phyloP scores from a whole-genome alignment of 2,113 vertebrate genomes.

The Datnioides undecimradiatus region DNA sequence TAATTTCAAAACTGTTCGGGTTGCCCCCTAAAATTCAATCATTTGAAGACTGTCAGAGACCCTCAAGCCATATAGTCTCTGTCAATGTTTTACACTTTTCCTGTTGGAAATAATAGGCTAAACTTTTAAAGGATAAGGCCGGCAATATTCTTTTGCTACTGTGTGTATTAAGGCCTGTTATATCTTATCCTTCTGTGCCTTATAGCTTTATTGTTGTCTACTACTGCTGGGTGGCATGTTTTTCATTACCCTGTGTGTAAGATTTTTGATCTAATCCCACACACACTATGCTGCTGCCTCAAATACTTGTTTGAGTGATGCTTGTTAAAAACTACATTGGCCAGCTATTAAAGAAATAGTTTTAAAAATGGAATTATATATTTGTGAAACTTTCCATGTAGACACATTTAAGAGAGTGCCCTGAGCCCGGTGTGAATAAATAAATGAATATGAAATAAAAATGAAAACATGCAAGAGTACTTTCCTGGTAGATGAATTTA shows the following conservation, averaged over 20 bases:
- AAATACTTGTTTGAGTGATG: too few relatives aligned
- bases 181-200: background rate
- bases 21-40: constrained; percentile 60
- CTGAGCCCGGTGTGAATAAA: too few relatives aligned
- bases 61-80: constrained; percentile 51
- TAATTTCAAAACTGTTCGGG: constrained; percentile 48
- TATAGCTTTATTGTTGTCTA: too few relatives aligned
- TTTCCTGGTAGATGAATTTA: too few relatives aligned
- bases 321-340: too few relatives aligned
- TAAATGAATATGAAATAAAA: too few relatives aligned
- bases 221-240: too few relatives aligned
- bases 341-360: too few relatives aligned
- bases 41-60: constrained; percentile 48
- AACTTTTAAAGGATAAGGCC: background rate
- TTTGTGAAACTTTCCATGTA: too few relatives aligned
- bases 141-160: background rate
- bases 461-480: background rate
- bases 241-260: background rate
- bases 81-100: constrained; percentile 30
- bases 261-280: background rate
- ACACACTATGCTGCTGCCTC: background rate
- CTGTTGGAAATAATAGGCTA: constrained; percentile 34
- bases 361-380: too few relatives aligned
- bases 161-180: background rate
- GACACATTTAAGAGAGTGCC: too few relatives aligned